Evolutionary conservation across 2,113 vertebrate genomes (phyloP).

Genomic region (Xiphophorus couchianus): DNA sequence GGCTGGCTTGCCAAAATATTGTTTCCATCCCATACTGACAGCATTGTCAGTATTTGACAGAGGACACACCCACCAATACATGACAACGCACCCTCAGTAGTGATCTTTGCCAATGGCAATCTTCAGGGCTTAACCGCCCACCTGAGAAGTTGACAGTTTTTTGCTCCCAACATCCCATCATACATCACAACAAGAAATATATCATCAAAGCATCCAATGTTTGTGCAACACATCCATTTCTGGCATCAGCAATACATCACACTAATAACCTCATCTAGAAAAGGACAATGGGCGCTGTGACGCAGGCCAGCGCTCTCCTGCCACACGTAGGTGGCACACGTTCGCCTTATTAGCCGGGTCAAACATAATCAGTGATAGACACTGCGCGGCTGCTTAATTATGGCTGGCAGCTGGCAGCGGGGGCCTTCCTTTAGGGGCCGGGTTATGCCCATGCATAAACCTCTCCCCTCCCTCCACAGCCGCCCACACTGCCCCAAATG

Average conservation of each 20-base stretch:
- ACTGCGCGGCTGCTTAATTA: slow-evolving; percentile 80
- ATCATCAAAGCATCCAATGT: slow-evolving; percentile 23
- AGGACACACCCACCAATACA: background rate
- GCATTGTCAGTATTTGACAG: background rate
- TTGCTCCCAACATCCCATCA: background rate
- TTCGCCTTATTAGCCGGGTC: slow-evolving; percentile 81
- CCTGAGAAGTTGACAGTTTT: background rate
- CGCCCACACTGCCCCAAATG: slow-evolving; percentile 67
- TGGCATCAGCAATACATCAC: slow-evolving; percentile 46
- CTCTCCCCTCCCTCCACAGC: slow-evolving; percentile 14
- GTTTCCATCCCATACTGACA: too few species aligned
- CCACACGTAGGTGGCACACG: slow-evolving; percentile 71
- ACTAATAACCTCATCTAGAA: slow-evolving; percentile 55
- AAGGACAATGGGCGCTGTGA: slow-evolving; percentile 47
- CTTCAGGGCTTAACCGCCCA: background rate
- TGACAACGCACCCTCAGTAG: background rate
- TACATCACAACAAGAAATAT: background rate
- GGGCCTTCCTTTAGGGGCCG: slow-evolving; percentile 78
- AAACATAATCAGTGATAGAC: slow-evolving; percentile 83
- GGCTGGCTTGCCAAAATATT: background rate
- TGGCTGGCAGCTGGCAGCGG: slow-evolving; percentile 80
- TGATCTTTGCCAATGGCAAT: background rate
- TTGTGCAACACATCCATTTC: slow-evolving; percentile 48
- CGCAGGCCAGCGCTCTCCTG: slow-evolving; percentile 43
- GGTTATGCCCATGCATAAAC: slow-evolving; percentile 78